Conservation (phyloP, 2,113 vertebrate genomes). For the Dipodomys merriami region DNA sequence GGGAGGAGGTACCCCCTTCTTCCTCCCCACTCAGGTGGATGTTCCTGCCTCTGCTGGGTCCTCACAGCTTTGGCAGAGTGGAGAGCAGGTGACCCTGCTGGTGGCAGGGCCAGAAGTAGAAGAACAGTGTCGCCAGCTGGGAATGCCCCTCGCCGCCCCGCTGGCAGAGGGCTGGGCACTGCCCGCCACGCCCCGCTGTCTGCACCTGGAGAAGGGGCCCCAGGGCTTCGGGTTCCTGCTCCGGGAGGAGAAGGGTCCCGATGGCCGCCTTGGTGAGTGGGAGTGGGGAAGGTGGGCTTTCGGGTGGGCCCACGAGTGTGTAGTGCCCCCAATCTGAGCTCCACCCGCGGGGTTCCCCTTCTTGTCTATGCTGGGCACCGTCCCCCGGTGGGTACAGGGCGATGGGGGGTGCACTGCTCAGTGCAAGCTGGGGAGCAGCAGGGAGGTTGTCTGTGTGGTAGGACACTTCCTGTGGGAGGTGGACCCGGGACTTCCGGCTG, state of each 20-base stretch:
- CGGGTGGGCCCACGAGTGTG: background rate
- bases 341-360: background rate
- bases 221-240: slow-evolving; percentile 95
- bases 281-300: background rate
- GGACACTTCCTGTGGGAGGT: slow-evolving; percentile 94
- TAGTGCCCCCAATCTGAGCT: background rate
- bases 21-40: background rate
- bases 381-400: background rate
- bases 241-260: slow-evolving; percentile 89
- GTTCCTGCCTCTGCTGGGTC: background rate
- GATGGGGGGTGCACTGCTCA: background rate
- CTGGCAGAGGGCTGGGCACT: slow-evolving; percentile 88
- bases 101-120: slow-evolving; percentile 90
- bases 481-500: slow-evolving; percentile 91
- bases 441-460: slow-evolving; percentile 75
- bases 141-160: slow-evolving; percentile 87
- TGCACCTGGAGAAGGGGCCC: slow-evolving; percentile 88
- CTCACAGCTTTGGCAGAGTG: slow-evolving; percentile 89
- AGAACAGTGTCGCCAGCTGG: slow-evolving; percentile 85
- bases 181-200: slow-evolving; percentile 87
- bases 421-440: background rate
- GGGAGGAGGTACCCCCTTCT: background rate
- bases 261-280: slow-evolving; percentile 5
- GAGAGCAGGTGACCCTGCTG: slow-evolving; percentile 89
- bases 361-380: background rate